Evolutionary conservation across 2,113 vertebrate genomes (phyloP), one percentile per base, ranked within the genome.

Genomic region (Nesoenas mayeri): DNA sequence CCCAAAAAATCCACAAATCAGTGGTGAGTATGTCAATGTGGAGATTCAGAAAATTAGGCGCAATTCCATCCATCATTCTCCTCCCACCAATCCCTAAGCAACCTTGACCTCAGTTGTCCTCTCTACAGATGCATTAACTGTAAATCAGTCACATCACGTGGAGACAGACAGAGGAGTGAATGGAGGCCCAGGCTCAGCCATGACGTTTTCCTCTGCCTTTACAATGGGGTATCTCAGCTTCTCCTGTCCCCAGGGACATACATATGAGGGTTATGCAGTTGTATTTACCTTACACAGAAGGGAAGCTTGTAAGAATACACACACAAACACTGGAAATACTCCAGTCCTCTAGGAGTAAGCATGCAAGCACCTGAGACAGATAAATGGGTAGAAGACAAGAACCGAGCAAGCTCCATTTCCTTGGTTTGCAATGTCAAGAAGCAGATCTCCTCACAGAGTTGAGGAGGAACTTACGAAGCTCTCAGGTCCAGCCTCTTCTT

Each of bases 231-330:
- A 56, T 7, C 1, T 72, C 42, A 74, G 7, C 9, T 87, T 62
- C 36, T 57, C 6, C 40, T 78, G 10, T 61, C 47, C 22, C 29
- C 2, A 1, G 15, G 25, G 38, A 48, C 38, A 3, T 67, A 32
- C 6, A 24, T 28, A n/a, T 78, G 72, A 73, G 40, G 5, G 6
- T 38, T 48, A 32, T 54, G 42, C 56, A 64, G 28, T 32, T 81
- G 19, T 36, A 31, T 9, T 48, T 81, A 36, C 21, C 25, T 80
- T 56, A 11, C 8, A 53, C 0, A 0, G 28, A 80, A 17, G 8
- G 9, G 29, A 75, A 86, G 12, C 38, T 72, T 51, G 2, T n/a
- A 56, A 75, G 40, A 36, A 64, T n/a, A 19, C 11, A 71, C 18
- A 51, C 24, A 47, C 16, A 6, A 70, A 50, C 3, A 60, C 29